phyloP scores from a whole-genome alignment of 2,888 invertebrate genomes.

The Athrips mouffetella region DNA sequence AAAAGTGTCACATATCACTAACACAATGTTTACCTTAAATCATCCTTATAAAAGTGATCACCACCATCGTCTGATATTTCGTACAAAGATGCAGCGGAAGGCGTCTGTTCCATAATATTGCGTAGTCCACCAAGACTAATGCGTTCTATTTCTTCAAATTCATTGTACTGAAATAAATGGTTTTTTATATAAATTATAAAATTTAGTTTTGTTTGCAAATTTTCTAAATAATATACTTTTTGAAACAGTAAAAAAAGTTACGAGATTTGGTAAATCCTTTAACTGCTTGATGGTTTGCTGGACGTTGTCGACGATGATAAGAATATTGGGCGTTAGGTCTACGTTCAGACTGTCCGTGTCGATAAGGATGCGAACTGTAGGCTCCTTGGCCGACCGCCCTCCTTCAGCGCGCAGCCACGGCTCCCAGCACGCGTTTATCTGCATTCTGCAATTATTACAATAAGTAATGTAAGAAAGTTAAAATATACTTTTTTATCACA shows the following conservation, averaged over 20 bases:
- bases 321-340: not conserved
- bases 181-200: too few species aligned
- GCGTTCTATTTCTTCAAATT: too few species aligned
- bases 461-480: too few species aligned
- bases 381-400: constrained; percentile 33
- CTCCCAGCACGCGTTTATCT: constrained; percentile 54
- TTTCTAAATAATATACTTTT: too few species aligned
- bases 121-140: too few species aligned
- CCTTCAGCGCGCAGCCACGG: constrained; percentile 54
- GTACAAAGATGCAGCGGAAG: too few species aligned
- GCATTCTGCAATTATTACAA: not conserved
- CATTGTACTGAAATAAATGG: too few species aligned
- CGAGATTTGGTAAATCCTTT: not conserved
- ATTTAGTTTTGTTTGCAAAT: too few species aligned
- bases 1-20: too few species aligned
- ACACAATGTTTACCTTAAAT: constrained; percentile 65
- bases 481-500: too few species aligned
- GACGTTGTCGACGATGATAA: not conserved
- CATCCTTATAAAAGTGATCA: constrained; percentile 62
- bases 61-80: constrained; percentile 22
- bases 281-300: not conserved
- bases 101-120: too few species aligned
- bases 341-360: not conserved
- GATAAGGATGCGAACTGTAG: constrained; percentile 32
- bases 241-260: too few species aligned